phyloP scores from a whole-genome alignment of 2,888 invertebrate species.

The Lithophane socia region DNA sequence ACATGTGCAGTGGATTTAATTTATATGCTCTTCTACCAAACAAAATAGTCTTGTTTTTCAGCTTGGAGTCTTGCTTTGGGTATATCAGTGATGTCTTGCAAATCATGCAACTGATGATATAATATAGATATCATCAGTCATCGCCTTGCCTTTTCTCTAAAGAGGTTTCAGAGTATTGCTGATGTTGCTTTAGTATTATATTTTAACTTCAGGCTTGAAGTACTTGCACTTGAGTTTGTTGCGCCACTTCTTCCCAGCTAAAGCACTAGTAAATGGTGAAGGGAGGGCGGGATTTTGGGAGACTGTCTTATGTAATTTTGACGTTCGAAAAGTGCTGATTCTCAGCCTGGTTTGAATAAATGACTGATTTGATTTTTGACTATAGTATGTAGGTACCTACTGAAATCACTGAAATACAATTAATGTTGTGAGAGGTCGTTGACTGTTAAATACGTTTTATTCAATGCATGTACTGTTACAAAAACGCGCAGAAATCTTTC shows the following conservation, averaged over 20 bases:
- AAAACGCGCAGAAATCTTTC: not conserved
- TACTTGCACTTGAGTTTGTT: not conserved
- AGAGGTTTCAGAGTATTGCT: slow-evolving; percentile 2
- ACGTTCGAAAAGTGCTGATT: too few relatives aligned
- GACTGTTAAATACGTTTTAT: slow-evolving; percentile 26
- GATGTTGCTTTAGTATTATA: slow-evolving; percentile 13
- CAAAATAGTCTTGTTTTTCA: slow-evolving; percentile 24
- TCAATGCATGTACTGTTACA: not conserved
- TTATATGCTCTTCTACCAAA: slow-evolving; percentile 25
- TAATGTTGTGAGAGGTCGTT: slow-evolving; percentile 31
- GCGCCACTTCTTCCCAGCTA: too few relatives aligned
- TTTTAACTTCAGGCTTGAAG: not conserved
- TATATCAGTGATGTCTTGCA: not conserved
- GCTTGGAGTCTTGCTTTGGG: not conserved
- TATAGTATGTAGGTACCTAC: not conserved
- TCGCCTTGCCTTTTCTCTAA: not conserved
- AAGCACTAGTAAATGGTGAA: too few relatives aligned
- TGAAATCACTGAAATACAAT: slow-evolving; percentile 10
- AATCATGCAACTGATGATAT: not conserved
- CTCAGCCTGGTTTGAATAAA: too few relatives aligned
- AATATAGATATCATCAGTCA: not conserved
- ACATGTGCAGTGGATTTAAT: slow-evolving; percentile 21
- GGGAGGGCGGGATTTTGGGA: too few relatives aligned
- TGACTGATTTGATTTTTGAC: too few relatives aligned
- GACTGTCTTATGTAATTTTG: too few relatives aligned